Percentiles rank a stretch among this genome's conserved stretches.
Conservation (phyloP, 2,888 invertebrate genomes). For the Lepidochitona cinerea region DNA sequence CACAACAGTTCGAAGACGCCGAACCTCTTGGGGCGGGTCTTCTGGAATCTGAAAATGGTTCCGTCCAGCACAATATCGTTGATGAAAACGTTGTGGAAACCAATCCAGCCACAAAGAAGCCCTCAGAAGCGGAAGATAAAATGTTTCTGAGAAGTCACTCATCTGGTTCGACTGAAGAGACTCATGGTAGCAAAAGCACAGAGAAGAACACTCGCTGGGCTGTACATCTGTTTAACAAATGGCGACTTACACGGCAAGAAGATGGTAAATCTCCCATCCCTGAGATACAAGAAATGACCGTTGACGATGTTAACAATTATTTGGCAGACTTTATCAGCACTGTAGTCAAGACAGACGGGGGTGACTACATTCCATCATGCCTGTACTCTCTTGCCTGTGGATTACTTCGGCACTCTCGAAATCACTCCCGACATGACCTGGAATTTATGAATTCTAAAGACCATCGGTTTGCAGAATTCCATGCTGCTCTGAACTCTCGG, state of each 20-base stretch:
- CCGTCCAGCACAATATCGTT: not conserved
- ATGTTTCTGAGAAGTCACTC: too few relatives aligned
- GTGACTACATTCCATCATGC: not conserved
- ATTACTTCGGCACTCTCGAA: not conserved
- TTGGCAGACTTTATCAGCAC: not conserved
- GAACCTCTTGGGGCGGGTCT: not conserved
- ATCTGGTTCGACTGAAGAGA: not conserved
- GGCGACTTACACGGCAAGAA: not conserved
- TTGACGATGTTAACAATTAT: not conserved
- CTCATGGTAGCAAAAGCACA: not conserved
- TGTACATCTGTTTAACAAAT: not conserved
- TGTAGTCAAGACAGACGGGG: not conserved
- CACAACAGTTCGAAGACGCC: too few relatives aligned
- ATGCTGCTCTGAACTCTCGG: not conserved
- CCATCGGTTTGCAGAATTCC: not conserved
- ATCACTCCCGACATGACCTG: not conserved
- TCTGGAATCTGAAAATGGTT: not conserved
- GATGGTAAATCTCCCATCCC: not conserved
- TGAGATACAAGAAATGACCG: not conserved
- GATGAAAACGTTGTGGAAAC: not conserved
- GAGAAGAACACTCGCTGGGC: not conserved
- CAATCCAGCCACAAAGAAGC: not conserved
- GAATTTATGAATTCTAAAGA: not conserved
- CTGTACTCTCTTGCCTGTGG: constrained; percentile 2
- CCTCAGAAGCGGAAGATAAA: not conserved